phyloP scores from a whole-genome alignment of 1,140 invertebrate genomes.

The Trichonephila inaurata region DNA sequence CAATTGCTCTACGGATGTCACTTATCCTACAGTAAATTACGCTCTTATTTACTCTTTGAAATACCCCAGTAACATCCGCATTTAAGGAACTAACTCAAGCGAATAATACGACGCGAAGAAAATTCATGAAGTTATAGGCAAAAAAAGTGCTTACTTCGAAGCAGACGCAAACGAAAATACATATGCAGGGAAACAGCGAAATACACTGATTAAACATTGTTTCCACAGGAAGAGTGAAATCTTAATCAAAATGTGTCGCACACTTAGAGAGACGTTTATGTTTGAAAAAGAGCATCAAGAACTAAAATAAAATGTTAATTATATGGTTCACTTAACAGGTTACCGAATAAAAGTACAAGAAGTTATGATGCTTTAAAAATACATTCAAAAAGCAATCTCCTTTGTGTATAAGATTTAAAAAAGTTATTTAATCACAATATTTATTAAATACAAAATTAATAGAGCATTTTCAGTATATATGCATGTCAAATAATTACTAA shows the following conservation, averaged over 20 bases:
- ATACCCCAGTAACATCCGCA: neutral
- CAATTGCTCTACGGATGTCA: neutral
- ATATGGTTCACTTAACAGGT: neutral
- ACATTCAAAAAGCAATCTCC: no score
- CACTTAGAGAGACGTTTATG: neutral
- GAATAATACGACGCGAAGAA: constrained; percentile 11
- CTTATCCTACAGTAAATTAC: neutral
- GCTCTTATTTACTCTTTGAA: constrained; percentile 16
- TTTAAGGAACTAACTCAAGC: constrained; percentile 21
- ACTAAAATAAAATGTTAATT: neutral
- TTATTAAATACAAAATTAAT: no score
- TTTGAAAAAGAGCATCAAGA: neutral
- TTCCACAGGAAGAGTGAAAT: neutral
- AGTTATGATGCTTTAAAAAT: neutral
- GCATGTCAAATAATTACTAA: no score
- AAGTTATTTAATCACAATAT: no score
- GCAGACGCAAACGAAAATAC: neutral
- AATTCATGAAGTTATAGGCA: neutral
- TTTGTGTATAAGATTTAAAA: no score
- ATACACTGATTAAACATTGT: neutral
- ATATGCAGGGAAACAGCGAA: neutral
- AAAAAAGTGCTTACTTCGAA: neutral
- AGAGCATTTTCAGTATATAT: no score
- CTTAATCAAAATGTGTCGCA: neutral
- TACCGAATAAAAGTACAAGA: neutral